Evolutionary conservation across 2,797 vertebrate genomes (phyloP).

Genomic region (Sebastes alutus): DNA sequence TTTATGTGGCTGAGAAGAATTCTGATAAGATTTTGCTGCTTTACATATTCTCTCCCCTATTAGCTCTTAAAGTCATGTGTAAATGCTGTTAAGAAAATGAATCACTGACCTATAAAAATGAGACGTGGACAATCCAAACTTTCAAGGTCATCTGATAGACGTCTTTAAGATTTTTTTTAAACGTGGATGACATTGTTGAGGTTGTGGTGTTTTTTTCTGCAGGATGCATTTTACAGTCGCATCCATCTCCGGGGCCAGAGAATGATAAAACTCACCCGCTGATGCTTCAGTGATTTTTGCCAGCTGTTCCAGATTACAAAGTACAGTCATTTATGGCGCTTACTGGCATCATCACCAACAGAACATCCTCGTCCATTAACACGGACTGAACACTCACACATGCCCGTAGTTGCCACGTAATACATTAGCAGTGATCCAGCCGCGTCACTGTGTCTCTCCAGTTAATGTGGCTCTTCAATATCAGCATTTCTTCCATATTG

Average conservation of each 20-base stretch:
- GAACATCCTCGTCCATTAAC: conserved; percentile 65
- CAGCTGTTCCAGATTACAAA: conserved; percentile 69
- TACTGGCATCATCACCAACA: conserved; percentile 40
- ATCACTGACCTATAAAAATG: conserved; percentile 32
- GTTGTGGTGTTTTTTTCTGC: conserved; percentile 19
- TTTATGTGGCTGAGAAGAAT: conserved; percentile 57
- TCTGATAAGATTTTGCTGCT: conserved; percentile 52
- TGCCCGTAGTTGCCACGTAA: conserved; percentile 32
- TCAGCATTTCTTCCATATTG: conserved; percentile 36
- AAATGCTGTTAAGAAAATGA: conserved; percentile 44
- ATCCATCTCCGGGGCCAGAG: conserved; percentile 31
- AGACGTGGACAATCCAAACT: conserved; percentile 20
- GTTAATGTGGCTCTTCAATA: conserved; percentile 38
- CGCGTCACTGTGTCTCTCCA: conserved; percentile 32
- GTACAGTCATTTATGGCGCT: conserved; percentile 53
- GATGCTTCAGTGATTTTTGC: conserved; percentile 53
- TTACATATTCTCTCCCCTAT: conserved; percentile 54
- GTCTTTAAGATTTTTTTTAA: neutral
- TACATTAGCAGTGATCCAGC: conserved; percentile 45
- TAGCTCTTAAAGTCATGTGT: conserved; percentile 42
- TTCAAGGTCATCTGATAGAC: conserved; percentile 36
- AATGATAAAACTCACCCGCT: conserved; percentile 51
- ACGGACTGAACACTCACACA: conserved; percentile 34
- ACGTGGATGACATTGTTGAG: conserved; percentile 36
- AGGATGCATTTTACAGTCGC: conserved; percentile 38